phyloP scores from a whole-genome alignment of 2,888 invertebrate genomes.

The Caenorhabditis uteleia region DNA sequence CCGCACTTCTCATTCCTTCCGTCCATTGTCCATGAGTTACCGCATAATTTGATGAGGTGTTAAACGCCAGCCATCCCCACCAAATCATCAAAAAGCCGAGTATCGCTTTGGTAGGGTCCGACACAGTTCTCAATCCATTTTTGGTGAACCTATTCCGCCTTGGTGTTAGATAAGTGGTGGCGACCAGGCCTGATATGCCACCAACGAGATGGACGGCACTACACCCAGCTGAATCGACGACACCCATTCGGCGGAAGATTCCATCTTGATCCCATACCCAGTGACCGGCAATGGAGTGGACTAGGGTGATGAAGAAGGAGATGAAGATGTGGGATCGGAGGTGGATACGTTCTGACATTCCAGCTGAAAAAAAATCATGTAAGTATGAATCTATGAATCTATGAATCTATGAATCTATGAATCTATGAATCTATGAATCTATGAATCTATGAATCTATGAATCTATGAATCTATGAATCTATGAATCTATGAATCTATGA shows the following conservation, averaged over 20 bases:
- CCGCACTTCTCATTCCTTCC: slow-evolving; percentile 60
- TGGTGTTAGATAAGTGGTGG: slow-evolving; percentile 61
- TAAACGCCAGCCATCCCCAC: slow-evolving; percentile 66
- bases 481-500: too few species aligned
- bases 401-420: background rate
- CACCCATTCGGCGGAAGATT: slow-evolving; percentile 58
- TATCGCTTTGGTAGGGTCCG: slow-evolving; percentile 63
- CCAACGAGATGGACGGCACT: slow-evolving; percentile 63
- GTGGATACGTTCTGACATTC: slow-evolving; percentile 65
- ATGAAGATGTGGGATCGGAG: slow-evolving; percentile 62
- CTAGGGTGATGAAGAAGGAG: slow-evolving; percentile 49
- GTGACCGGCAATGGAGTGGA: slow-evolving; percentile 62
- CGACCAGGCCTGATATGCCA: slow-evolving; percentile 60
- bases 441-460: too few species aligned
- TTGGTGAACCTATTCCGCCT: slow-evolving; percentile 54
- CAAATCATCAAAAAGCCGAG: slow-evolving; percentile 65
- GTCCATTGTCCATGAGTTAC: slow-evolving; percentile 61
- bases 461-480: too few species aligned
- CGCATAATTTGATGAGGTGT: slow-evolving; percentile 64
- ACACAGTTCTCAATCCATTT: slow-evolving; percentile 53
- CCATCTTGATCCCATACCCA: slow-evolving; percentile 61
- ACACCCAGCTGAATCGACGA: slow-evolving; percentile 64
- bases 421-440: too few species aligned
- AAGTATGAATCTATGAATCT: slow-evolving; percentile 5
- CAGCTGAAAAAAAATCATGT: too few species aligned